Evolutionary conservation across 2,797 vertebrate genomes (phyloP), one percentile per base, ranked within the genome.

Genomic region (Bryconaethiops microstoma): DNA sequence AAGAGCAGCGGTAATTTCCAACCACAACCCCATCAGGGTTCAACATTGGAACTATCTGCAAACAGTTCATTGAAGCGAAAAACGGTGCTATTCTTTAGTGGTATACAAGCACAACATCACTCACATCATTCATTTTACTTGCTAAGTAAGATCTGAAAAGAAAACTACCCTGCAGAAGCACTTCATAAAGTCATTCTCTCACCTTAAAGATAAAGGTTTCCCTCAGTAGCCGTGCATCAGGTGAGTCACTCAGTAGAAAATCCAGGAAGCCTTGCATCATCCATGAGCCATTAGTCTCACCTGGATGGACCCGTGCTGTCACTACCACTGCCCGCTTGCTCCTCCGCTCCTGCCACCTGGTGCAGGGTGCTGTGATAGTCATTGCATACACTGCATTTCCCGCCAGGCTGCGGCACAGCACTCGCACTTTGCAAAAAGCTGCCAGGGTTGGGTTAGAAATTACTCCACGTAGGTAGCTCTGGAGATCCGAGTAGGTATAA

Each of bases 21-120:
- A 98, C 97, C 35, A 99, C 93, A 45, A 99, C 97, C 0, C 97
- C 97, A 0, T 99, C 97, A 0, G 97, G 97, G 80, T 99, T 99
- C 82, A 99, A 90, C 97, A 98, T 98, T 0, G 97, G 98, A 63
- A 98, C 93, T 86, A 97, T 90, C 94, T 95, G 82, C 55, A 85
- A 39, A 64, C 40, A 39, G 60, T 55, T 65, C 59, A 60, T 23
- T 70, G 23, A 1, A 16, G 35, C 50, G 12, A 45, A n/a, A 69
- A 0, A 69, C 35, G 13, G 25, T 55, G 14, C 16, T 54, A 10
- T 35, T 55, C 4, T 9, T 39, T 21, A 42, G 25, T 65, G 5
- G 5, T 45, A 10, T 1, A 42, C 4, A 50, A 2, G 65, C n/a
- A 21, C n/a, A 68, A 7, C 8, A 42, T 42, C 10, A 45, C 42